These are phyloP conservation scores for Lapara coniferarum DNA, from an alignment of 2,888 invertebrate species.

Conservation along the genomic window DNA sequence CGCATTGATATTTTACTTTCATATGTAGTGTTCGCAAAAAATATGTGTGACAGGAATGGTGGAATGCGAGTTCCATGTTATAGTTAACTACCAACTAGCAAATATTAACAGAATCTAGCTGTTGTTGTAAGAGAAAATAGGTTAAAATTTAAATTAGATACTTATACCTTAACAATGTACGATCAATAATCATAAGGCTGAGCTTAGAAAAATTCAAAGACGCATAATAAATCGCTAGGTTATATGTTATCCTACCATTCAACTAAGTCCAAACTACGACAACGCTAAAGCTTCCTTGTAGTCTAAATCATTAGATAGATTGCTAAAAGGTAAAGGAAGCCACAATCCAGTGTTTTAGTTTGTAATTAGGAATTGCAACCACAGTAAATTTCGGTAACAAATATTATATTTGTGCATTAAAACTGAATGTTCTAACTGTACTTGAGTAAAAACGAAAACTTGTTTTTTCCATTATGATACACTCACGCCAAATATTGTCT, in stretches of 20 bases:
- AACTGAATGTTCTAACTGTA: conserved; percentile 1
- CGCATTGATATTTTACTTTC: conserved; percentile 78
- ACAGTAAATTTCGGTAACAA: background rate
- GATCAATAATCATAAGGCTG: too few species aligned
- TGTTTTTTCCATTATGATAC: conserved; percentile 13
- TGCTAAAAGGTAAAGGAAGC: too few species aligned
- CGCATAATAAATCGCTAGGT: too few species aligned
- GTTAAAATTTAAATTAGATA: too few species aligned
- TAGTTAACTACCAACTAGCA: background rate
- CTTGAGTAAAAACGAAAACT: conserved; percentile 9
- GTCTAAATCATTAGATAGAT: too few species aligned
- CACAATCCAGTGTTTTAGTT: background rate
- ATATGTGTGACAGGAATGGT: conserved; percentile 37
- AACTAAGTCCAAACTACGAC: too few species aligned
- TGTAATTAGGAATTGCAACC: background rate
- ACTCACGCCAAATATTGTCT: conserved; percentile 28
- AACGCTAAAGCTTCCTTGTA: too few species aligned
- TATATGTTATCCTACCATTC: too few species aligned
- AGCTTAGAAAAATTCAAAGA: too few species aligned
- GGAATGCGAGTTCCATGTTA: conserved; percentile 11
- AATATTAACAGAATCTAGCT: background rate
- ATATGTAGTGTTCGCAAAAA: conserved; percentile 51
- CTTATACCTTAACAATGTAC: too few species aligned
- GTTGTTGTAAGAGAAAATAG: too few species aligned
- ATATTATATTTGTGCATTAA: too few species aligned